Conservation (phyloP, 2,113 vertebrate genomes). For the Gavia stellata region DNA sequence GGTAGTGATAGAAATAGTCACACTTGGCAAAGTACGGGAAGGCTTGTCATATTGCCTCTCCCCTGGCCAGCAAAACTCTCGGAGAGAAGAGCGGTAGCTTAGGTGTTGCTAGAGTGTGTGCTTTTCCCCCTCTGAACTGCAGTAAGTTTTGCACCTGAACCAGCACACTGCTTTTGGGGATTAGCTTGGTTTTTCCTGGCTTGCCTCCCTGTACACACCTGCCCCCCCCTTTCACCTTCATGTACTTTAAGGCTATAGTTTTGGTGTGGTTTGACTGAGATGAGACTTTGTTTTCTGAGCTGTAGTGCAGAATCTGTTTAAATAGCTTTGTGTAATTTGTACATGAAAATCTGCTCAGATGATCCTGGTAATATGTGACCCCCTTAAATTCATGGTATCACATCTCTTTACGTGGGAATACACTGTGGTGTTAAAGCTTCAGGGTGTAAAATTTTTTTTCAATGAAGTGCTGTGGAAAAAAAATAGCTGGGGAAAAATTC, state of each 20-base stretch:
- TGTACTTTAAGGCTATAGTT: not conserved
- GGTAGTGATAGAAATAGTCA: not conserved
- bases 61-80: not conserved
- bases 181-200: not conserved
- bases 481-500: not conserved
- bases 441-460: constrained; percentile 25
- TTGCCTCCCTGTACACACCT: not conserved
- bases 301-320: not conserved
- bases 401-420: constrained; percentile 39
- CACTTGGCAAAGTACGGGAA: rapidly evolving
- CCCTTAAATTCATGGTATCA: constrained; percentile 1
- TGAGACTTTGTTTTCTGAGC: not conserved
- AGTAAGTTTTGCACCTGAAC: not conserved
- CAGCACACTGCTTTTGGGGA: not conserved
- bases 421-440: constrained; percentile 42
- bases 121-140: not conserved
- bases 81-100: not conserved
- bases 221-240: not conserved
- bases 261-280: not conserved
- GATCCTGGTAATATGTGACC: not conserved
- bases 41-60: not conserved
- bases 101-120: not conserved
- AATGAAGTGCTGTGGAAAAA: not conserved
- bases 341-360: not conserved
- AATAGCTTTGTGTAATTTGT: not conserved